These are phyloP conservation scores for Aphidius ervi DNA, from an alignment of 1,140 invertebrate species.

Conservation along the genomic window DNA sequence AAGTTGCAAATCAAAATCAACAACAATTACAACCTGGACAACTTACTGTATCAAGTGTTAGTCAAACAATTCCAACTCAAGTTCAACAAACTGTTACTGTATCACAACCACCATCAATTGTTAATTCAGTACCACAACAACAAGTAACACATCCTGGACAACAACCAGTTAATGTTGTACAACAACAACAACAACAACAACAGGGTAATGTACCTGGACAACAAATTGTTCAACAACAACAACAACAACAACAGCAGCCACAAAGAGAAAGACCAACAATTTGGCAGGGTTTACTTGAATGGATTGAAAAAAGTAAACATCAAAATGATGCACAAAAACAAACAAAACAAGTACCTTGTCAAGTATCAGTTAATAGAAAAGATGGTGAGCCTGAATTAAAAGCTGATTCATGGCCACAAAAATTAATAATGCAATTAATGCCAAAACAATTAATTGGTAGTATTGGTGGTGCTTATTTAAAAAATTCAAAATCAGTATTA, in stretches of 20 bases:
- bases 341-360: conserved; percentile 77
- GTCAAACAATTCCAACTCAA: conserved; percentile 41
- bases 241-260: conserved; percentile 19
- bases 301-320: conserved; percentile 80
- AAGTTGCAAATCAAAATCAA: conserved; percentile 20
- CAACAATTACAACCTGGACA: conserved; percentile 29
- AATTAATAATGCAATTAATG: conserved; percentile 90
- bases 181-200: conserved; percentile 26
- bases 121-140: conserved; percentile 35
- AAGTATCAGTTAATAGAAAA: conserved; percentile 71
- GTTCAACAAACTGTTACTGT: conserved; percentile 43
- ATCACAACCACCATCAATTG: conserved; percentile 35
- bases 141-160: conserved; percentile 41
- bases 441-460: conserved; percentile 85
- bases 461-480: conserved; percentile 80
- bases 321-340: conserved; percentile 70
- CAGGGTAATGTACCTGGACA: conserved; percentile 35
- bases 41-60: conserved; percentile 40
- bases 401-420: conserved; percentile 87
- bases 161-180: conserved; percentile 27
- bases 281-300: conserved; percentile 85
- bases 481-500: conserved; percentile 81
- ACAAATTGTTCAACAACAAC: conserved; percentile 30
- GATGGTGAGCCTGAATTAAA: conserved; percentile 86
- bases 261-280: conserved; percentile 66